Base-by-base conservation (phyloP, 2,113 vertebrate species). In the Pachypanchax playfairii region DNA sequence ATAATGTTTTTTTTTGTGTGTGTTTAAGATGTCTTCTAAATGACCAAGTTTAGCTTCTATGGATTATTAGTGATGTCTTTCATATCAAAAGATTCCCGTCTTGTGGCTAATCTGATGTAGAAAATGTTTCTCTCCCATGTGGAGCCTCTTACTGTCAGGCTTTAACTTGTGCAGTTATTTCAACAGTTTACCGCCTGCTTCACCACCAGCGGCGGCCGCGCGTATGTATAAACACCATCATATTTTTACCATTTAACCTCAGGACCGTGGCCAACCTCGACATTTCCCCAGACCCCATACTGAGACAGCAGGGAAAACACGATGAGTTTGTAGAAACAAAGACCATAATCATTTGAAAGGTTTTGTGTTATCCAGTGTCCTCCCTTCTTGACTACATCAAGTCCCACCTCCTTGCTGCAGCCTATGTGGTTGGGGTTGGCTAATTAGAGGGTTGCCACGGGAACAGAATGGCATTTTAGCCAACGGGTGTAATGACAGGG, bases 391-490 rank as follows among this genome's bases (percentile, higher is more conserved):
- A 80, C 86, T 85, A 53, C 83, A 82, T 55, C 63, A 79, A 51
- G 73, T 83, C 73, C 78, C 74, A 29, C 51, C 59, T 38, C 67
- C 21, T 54, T 56, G 10, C 57, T 69, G 63, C 70, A 65, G 63
- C 76, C 67, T 51, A 63, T 39, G 83, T 71, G 75, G 73, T 79
- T 86, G 77, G 79, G 86, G 78, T 82, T 87, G 73, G 73, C 81
- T 90, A 92, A 92, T 92, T 90, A 91, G 85, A 90, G 91, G 90
- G 89, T 91, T 91, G 87, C 85, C 87, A 87, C 83, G 84, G 89
- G 81, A 86, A 86, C 82, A 70, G 82, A 88, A 86, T 88, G 89
- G 87, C 82, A 85, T 85, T 72, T 85, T 65, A 76, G 85, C 85
- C 82, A 87, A 86, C 60, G 78, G 76, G 82, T 77, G 86, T 92